These are phyloP conservation scores for Papilio elwesi DNA, from an alignment of 2,888 invertebrate species.

Conservation along the genomic window DNA sequence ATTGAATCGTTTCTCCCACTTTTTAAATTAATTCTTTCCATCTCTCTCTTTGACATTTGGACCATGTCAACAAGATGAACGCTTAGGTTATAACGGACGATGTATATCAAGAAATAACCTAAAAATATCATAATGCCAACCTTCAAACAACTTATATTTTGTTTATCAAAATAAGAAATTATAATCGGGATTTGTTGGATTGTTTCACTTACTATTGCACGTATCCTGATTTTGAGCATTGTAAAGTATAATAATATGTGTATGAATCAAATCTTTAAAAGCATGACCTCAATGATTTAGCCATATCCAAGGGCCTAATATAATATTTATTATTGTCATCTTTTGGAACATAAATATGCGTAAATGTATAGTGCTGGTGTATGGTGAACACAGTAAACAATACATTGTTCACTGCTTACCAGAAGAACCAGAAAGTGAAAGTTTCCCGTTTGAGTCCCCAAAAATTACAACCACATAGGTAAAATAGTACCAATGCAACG, in stretches of 20 bases:
- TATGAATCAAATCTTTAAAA: not conserved
- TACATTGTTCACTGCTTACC: too few relatives aligned
- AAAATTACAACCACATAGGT: too few relatives aligned
- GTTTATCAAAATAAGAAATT: not conserved
- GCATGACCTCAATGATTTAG: conserved; percentile 33
- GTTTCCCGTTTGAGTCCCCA: too few relatives aligned
- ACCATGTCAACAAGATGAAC: conserved; percentile 78
- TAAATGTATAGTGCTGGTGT: too few relatives aligned
- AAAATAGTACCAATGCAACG: too few relatives aligned
- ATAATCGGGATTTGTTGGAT: conserved; percentile 12
- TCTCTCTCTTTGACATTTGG: conserved; percentile 53
- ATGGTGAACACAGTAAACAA: too few relatives aligned
- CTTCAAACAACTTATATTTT: conserved; percentile 50
- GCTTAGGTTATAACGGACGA: conserved; percentile 74
- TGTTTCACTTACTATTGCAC: conserved; percentile 70
- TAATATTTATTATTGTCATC: too few relatives aligned
- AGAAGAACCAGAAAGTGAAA: too few relatives aligned
- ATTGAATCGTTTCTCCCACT: conserved; percentile 34
- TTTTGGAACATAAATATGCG: too few relatives aligned
- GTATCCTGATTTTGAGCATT: conserved; percentile 71
- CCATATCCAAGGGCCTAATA: too few relatives aligned
- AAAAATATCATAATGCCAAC: conserved; percentile 84
- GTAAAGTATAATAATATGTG: conserved; percentile 40
- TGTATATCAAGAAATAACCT: conserved; percentile 78
- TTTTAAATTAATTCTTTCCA: conserved; percentile 10